These are phyloP conservation scores for Actinia equina DNA, from an alignment of 64 coral and sea anemone species.

Conservation along the genomic window DNA sequence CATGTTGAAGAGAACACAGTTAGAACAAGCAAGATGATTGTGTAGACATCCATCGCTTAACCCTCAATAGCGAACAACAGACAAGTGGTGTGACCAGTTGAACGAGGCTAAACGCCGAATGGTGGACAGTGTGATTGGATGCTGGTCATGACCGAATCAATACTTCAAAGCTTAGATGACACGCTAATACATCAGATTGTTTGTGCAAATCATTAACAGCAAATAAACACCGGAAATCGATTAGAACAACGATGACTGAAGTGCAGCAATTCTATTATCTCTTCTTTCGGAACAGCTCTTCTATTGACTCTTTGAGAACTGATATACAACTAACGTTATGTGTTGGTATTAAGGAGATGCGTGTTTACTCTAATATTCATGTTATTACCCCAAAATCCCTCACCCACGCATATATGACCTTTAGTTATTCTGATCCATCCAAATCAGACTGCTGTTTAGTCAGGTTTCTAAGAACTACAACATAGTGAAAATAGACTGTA, in stretches of 20 bases:
- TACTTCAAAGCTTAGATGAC: slow-evolving; percentile 3
- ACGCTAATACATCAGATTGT: slow-evolving; percentile 5
- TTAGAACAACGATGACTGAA: neutral
- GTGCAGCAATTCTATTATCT: neutral
- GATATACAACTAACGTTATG: no score
- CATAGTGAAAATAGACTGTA: no score
- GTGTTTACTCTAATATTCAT: no score
- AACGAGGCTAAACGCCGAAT: slow-evolving; percentile 2
- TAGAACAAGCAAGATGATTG: neutral
- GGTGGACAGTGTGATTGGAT: slow-evolving; percentile 1
- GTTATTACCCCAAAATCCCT: no score
- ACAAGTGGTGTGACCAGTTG: slow-evolving; percentile 7
- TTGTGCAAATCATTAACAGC: slow-evolving; percentile 15
- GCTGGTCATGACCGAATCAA: slow-evolving; percentile 8
- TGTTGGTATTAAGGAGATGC: no score
- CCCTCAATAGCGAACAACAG: neutral
- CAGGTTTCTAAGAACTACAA: no score
- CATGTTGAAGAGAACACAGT: neutral
- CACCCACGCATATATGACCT: no score
- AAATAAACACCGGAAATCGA: slow-evolving; percentile 18
- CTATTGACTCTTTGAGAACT: neutral
- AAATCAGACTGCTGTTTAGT: no score
- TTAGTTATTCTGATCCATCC: no score
- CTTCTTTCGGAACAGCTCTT: neutral
- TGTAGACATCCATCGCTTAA: slow-evolving; percentile 9